Evolutionary conservation across 2,888 invertebrate species (phyloP), one percentile per base, ranked within the genome.

Genomic region (Troilus luridus): DNA sequence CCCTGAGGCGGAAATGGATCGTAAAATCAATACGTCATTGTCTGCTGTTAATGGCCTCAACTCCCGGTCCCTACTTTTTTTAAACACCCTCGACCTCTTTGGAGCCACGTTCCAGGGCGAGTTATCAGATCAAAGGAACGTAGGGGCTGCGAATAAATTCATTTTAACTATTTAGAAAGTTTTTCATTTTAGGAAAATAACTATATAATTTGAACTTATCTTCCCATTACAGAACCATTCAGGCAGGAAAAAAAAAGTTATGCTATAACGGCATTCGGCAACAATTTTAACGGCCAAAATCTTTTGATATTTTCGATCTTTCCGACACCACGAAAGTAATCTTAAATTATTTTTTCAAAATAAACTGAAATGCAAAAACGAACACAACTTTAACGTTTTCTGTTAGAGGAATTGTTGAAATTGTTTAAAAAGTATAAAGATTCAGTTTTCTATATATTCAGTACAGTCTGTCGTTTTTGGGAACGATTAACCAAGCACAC

Each of bases 11-110:
- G 72, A 77, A 77, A 77, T 77, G 41, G 72, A 27, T 77, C 17
- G 41, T 77, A 77, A 77, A 77, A 77, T 77, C 72, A 41, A 77
- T 77, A 77, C 41, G 41, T 41, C 72, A 41, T 77, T 77, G 72
- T 41, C 72, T 77, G 72, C 72, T 77, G 8, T 77, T 77, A 41
- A 77, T 41, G 27, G 72, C 41, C 41, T 24, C 11, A 67, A 27
- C 41, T 60, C 12, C 17, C 72, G 67, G 67, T 67, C 1, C 64
- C n/a, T 10, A 67, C 64, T 67, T 67, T 67, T 67, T 24, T 24
- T 24, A 67, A 72, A 72, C 72, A 72, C 72, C 21, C 67, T 41
- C 27, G 72, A 41, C 72, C 8, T 41, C 41, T 77, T 41, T 41
- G 12, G 24, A 12, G 12, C 67, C 67, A 14, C 67, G 24, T 67